Percentiles rank a stretch among this genome's conserved stretches.
Conservation (phyloP, 2,113 vertebrate genomes). For the Dryoscopus gambensis region DNA sequence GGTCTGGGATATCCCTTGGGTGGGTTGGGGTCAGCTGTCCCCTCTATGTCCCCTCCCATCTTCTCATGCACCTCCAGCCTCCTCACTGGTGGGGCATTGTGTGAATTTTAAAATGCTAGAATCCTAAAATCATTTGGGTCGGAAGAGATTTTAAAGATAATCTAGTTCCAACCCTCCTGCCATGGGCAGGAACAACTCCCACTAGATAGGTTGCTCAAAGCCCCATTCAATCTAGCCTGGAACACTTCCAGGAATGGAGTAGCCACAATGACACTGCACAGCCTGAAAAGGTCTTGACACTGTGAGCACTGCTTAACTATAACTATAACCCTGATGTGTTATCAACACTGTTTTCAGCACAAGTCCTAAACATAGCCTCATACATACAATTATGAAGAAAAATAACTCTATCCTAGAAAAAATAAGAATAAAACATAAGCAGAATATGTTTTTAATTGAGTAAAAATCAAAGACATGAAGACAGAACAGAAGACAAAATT, state of each 20-base stretch:
- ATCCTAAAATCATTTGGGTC: not conserved
- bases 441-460: not conserved
- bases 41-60: not conserved
- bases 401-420: not conserved
- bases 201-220: not conserved
- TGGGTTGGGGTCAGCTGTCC: not conserved
- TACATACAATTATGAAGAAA: not conserved
- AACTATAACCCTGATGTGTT: not conserved
- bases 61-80: not conserved
- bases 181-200: not conserved
- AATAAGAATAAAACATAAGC: not conserved
- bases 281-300: not conserved
- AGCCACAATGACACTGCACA: not conserved
- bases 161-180: accelerated
- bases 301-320: not conserved
- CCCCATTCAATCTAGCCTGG: not conserved
- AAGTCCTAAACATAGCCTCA: not conserved
- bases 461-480: not conserved
- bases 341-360: not conserved
- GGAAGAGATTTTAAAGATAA: not conserved
- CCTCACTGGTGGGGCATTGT: not conserved
- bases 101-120: not conserved
- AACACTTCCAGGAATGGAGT: not conserved
- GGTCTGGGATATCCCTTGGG: not conserved
- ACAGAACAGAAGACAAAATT: not conserved